phyloP scores from a whole-genome alignment of 2,113 vertebrate species.

The Channa argus region DNA sequence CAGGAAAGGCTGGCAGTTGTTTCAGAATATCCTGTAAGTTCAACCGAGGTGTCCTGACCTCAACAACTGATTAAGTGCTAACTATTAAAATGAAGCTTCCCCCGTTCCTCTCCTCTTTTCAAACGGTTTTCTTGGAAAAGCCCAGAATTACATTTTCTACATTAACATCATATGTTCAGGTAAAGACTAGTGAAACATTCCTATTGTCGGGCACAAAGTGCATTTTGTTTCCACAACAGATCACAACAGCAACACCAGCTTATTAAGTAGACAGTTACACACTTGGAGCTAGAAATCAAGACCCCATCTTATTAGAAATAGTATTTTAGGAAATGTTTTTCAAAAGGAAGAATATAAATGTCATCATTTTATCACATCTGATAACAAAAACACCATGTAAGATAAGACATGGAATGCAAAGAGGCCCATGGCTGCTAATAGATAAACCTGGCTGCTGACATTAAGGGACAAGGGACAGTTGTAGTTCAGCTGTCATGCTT shows the following conservation, averaged over 20 bases:
- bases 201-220: no score
- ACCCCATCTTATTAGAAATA: not conserved
- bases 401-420: not conserved
- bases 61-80: constrained; percentile 30
- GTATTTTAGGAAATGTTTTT: not conserved
- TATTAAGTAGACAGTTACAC: not conserved
- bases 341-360: not conserved
- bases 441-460: constrained; percentile 22
- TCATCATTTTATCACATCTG: not conserved
- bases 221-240: no score
- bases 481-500: constrained; percentile 57
- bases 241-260: not conserved
- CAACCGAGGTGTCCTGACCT: constrained; percentile 45
- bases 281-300: not conserved
- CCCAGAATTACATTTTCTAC: constrained; percentile 61
- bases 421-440: not conserved
- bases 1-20: constrained; percentile 47
- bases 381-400: constrained; percentile 9
- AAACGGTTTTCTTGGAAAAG: constrained; percentile 72
- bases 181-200: constrained; percentile 64
- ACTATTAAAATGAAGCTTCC: not conserved
- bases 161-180: constrained; percentile 55
- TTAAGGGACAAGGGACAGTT: constrained; percentile 53
- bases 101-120: constrained; percentile 30
- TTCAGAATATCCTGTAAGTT: constrained; percentile 58